Percentiles rank a stretch among this genome's conserved stretches.
phyloP scores from a whole-genome alignment of 2,113 vertebrate genomes.

The Rhagologus leucostigma region DNA sequence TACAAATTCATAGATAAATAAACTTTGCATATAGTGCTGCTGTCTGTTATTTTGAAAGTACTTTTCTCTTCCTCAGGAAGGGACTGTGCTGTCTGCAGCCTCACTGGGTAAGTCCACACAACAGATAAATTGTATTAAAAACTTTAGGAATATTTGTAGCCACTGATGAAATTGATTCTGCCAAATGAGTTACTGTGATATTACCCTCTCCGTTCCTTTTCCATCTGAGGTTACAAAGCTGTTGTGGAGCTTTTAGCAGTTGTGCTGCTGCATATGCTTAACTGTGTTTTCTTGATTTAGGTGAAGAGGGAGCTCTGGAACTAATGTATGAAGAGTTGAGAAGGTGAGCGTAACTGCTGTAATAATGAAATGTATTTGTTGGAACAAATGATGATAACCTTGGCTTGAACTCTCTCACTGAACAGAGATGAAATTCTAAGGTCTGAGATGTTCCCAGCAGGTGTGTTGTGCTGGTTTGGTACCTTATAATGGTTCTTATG shows the following conservation, averaged over 20 bases:
- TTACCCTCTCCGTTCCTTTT: constrained; percentile 54
- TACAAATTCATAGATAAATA: background rate
- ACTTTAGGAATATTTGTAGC: background rate
- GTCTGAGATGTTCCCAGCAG: constrained; percentile 69
- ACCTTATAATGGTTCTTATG: background rate
- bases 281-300: background rate
- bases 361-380: background rate
- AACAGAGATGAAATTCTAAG: constrained; percentile 74
- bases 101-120: background rate
- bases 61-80: background rate
- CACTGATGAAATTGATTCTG: constrained; percentile 74
- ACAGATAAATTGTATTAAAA: background rate
- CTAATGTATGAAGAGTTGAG: background rate
- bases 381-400: constrained; percentile 73
- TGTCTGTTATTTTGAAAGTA: background rate
- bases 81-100: background rate
- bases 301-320: background rate
- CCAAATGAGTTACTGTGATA: constrained; percentile 69
- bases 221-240: constrained; percentile 55
- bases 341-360: background rate
- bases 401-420: constrained; percentile 82
- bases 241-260: background rate
- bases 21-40: background rate
- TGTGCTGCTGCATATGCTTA: background rate
- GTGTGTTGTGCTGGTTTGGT: background rate